Evolutionary conservation across 35 echinoderm and acorn worm species (phyloP).

Genomic region (Amphiura filiformis): DNA sequence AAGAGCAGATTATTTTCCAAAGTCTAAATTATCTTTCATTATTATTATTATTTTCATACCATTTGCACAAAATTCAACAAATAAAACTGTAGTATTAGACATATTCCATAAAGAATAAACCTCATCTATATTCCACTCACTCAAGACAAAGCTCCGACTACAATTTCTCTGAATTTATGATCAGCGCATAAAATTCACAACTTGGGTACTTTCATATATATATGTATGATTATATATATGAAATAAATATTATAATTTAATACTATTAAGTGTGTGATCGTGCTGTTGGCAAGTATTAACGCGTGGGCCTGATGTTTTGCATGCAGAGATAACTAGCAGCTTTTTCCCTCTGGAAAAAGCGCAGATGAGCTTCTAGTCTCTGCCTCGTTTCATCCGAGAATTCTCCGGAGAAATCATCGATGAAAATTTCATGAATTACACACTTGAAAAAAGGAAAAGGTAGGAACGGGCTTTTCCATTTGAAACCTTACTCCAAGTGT

Average conservation of each 20-base stretch:
- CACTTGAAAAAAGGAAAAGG: neutral
- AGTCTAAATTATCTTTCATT: too few species aligned
- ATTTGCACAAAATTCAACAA: too few species aligned
- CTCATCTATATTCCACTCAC: too few species aligned
- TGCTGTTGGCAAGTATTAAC: neutral
- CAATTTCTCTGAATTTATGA: too few species aligned
- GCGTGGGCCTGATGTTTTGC: neutral
- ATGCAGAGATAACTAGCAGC: neutral
- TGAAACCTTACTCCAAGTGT: neutral
- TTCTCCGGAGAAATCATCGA: neutral
- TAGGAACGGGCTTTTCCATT: neutral
- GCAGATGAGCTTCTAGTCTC: neutral
- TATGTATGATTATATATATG: neutral
- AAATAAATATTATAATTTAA: constrained; percentile 17
- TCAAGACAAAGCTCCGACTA: too few species aligned
- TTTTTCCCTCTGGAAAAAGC: neutral
- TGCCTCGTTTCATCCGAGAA: constrained; percentile 4
- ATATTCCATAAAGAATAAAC: too few species aligned
- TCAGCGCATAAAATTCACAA: neutral
- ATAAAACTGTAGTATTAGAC: too few species aligned
- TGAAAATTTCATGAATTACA: constrained; percentile 15
- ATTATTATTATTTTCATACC: too few species aligned
- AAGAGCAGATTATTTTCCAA: too few species aligned
- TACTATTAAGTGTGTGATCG: constrained; percentile 6
- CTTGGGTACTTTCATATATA: neutral